These are phyloP conservation scores for Antechinus stuartii DNA, from an alignment of 2,113 vertebrate genomes.

Conservation along the genomic window DNA sequence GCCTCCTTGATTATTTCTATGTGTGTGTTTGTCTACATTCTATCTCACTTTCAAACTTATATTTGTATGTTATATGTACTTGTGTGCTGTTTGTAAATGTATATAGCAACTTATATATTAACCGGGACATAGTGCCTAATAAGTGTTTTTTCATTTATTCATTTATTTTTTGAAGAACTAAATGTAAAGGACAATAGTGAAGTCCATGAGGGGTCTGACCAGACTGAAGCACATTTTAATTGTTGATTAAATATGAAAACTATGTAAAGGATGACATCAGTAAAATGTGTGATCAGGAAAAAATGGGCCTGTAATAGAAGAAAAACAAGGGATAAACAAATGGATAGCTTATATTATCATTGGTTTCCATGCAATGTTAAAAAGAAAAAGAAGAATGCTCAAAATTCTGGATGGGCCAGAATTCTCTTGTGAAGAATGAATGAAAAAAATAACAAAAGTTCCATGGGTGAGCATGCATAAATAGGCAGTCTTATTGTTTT, in stretches of 20 bases:
- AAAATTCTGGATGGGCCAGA: no score
- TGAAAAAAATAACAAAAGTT: no score
- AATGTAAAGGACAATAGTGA: not conserved
- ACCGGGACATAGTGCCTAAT: not conserved
- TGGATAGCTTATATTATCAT: no score
- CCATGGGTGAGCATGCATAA: no score
- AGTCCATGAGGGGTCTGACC: not conserved
- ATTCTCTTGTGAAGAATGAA: no score
- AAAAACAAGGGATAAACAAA: no score
- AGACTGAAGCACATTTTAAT: not conserved
- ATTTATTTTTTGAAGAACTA: not conserved
- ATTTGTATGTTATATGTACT: not conserved
- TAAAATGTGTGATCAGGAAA: not conserved
- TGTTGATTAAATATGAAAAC: not conserved
- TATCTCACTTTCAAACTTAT: not conserved
- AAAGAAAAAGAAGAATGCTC: no score
- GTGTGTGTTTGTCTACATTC: not conserved
- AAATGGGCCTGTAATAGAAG: no score
- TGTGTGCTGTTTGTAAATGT: not conserved
- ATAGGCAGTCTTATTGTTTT: not conserved
- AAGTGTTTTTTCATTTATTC: not conserved
- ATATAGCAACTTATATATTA: not conserved
- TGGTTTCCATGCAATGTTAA: no score
- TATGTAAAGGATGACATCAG: not conserved
- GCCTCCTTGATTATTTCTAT: not conserved